Evolutionary conservation across 2,797 vertebrate genomes (phyloP).

Genomic region (Chromis chromis): DNA sequence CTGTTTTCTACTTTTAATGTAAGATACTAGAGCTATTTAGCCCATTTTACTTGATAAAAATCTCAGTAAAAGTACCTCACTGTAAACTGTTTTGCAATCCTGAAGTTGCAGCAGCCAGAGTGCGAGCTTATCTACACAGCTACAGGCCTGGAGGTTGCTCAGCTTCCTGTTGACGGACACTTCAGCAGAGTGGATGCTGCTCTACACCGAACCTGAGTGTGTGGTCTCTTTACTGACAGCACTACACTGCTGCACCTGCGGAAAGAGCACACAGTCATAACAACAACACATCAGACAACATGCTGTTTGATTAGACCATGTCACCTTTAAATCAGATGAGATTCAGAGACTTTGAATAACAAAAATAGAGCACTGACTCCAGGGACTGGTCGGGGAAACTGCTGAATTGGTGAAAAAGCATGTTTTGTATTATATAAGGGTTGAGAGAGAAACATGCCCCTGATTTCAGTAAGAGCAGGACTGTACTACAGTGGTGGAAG

Average conservation of each 20-base stretch:
- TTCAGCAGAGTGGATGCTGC: slow-evolving; percentile 5
- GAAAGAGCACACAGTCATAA: background rate
- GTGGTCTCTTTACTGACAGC: too few relatives aligned
- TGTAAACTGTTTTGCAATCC: background rate
- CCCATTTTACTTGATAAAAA: background rate
- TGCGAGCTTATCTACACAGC: slow-evolving; percentile 11
- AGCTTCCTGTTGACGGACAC: slow-evolving; percentile 3
- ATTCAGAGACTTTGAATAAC: too few relatives aligned
- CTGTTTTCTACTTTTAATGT: background rate
- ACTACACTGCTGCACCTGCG: background rate
- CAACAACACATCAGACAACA: background rate
- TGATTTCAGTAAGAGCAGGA: background rate
- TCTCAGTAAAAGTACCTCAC: background rate
- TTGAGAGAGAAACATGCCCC: slow-evolving; percentile 4
- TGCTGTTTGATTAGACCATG: too few relatives aligned
- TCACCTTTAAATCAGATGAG: too few relatives aligned
- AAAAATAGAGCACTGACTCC: background rate
- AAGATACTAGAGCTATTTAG: background rate
- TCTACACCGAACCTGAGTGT: background rate
- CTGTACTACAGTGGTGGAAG: background rate
- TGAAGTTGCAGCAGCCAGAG: slow-evolving; percentile 5
- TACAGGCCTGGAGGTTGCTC: background rate
- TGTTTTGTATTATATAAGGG: background rate
- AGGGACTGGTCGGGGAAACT: background rate
- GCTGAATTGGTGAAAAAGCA: slow-evolving; percentile 5